Base-by-base conservation (phyloP, 2,888 invertebrate species). In the Leucozona laternaria region DNA sequence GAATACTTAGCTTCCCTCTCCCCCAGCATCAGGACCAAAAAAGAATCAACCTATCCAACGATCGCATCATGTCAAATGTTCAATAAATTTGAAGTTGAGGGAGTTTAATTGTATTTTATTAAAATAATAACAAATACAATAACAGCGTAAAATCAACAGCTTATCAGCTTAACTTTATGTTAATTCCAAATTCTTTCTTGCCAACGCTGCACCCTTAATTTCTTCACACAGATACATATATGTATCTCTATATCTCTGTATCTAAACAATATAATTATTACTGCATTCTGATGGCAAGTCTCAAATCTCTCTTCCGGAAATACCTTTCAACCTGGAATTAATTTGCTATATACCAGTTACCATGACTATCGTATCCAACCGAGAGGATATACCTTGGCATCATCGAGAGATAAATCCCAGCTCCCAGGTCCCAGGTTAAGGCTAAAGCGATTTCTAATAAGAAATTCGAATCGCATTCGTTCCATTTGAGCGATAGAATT, bases 401-500 rank as follows among this genome's bases (percentile, higher is more conserved):
- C 13, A 34, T 58, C 37, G 8, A n/a, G n/a, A n/a, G n/a, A n/a
- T n/a, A n/a, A n/a, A n/a, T n/a, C n/a, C 8, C 31, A 17, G 8
- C 31, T 31, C 31, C 8, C 31, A 31, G 31, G 11, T 31, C 31
- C 17, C 31, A 37, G 20, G 37, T 37, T 37, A 62, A 50, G 40
- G 66, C 45, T 48, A 68, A 62, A 79, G 75, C 70, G 64, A 75
- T 82, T 78, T 86, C 82, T 82, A 82, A 82, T 86, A 86, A 82
- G 86, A 86, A 86, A 86, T 86, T 79, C 82, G 86, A 86, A 86
- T 82, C 86, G 79, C 86, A 86, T 86, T 79, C 86, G 86, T 86
- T 86, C 82, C 85, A 64, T 86, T 73, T 60, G 62, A 79, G 66
- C 81, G 53, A 62, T 81, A 62, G 72, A 60, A 86, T 86, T 82